Evolutionary conservation across 2,888 invertebrate genomes (phyloP).

Genomic region (Plebejus argus): DNA sequence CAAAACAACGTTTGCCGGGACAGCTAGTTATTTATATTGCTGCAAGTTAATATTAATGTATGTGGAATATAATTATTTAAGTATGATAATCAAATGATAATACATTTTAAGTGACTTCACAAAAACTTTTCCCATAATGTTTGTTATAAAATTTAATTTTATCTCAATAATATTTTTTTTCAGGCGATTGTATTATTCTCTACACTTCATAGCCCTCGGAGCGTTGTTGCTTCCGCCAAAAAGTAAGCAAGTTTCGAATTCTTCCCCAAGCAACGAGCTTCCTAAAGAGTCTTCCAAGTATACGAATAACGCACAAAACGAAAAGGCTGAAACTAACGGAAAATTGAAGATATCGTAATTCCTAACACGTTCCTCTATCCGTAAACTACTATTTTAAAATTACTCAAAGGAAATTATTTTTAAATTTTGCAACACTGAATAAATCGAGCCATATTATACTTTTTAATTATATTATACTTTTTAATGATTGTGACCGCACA

Average conservation of each 20-base stretch:
- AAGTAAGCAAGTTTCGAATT: constrained; percentile 38
- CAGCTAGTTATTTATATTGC: no score
- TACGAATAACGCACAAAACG: constrained; percentile 45
- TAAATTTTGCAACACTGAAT: not conserved
- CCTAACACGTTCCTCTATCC: not conserved
- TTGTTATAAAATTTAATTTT: no score
- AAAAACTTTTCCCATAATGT: no score
- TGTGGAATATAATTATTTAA: no score
- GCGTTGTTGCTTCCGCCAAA: constrained; percentile 67
- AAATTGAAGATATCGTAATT: constrained; percentile 49
- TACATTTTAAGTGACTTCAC: no score
- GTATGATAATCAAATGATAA: no score
- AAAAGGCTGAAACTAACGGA: constrained; percentile 56
- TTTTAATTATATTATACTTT: constrained; percentile 3
- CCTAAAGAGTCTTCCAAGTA: constrained; percentile 49
- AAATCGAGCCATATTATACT: constrained; percentile 8
- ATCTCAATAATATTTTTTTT: constrained; percentile 45
- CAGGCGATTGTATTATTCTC: constrained; percentile 81
- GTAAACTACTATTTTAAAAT: not conserved
- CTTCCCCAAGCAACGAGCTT: constrained; percentile 47
- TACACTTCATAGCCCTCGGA: constrained; percentile 74
- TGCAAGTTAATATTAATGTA: no score
- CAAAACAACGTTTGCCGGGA: no score
- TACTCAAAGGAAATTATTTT: not conserved
- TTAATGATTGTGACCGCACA: not conserved